Evolutionary conservation across 2,888 invertebrate genomes (phyloP).

Genomic region (Tromatobia lineatoria): DNA sequence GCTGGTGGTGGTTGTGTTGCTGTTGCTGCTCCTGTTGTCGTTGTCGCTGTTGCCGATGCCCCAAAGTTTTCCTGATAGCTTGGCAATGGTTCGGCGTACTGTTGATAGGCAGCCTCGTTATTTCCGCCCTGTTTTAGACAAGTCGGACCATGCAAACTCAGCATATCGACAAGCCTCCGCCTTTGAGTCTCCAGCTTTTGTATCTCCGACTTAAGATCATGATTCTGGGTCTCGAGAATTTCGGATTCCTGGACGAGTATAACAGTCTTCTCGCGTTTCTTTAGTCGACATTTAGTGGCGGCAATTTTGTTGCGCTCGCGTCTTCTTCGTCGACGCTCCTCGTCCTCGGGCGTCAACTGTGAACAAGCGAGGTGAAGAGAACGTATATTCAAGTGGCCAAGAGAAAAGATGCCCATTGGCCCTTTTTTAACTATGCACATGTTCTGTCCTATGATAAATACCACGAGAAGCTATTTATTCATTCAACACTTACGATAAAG

Average conservation of each 20-base stretch:
- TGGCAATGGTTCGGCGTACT: slow-evolving; percentile 80
- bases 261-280: slow-evolving; percentile 95
- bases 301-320: slow-evolving; percentile 97
- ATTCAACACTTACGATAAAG: background rate
- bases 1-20: slow-evolving; percentile 54
- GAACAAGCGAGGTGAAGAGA: slow-evolving; percentile 71
- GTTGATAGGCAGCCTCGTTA: slow-evolving; percentile 84
- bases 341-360: slow-evolving; percentile 96
- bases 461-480: background rate
- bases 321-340: slow-evolving; percentile 93
- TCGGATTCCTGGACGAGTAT: slow-evolving; percentile 95
- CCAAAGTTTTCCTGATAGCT: slow-evolving; percentile 84
- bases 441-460: background rate
- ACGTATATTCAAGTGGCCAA: background rate
- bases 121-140: slow-evolving; percentile 88
- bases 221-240: slow-evolving; percentile 93
- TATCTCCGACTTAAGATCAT: slow-evolving; percentile 93
- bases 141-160: slow-evolving; percentile 91
- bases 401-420: slow-evolving; percentile 1
- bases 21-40: background rate
- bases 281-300: slow-evolving; percentile 97
- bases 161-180: slow-evolving; percentile 92
- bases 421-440: background rate
- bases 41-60: slow-evolving; percentile 36
- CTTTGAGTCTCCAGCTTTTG: slow-evolving; percentile 93